Percentiles rank a stretch among this genome's conserved stretches.
Evolutionary conservation across 2,113 vertebrate genomes (phyloP).

Genomic region (mouse (Mus musculus)): GRCm39 chr12:31470501-31471000

Average conservation of each 20-base stretch:
- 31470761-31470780: neutral
- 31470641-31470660: too few species aligned
- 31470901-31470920: neutral
- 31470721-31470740: neutral
- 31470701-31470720: neutral
- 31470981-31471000: neutral
- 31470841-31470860: neutral
- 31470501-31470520: neutral
- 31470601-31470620: neutral
- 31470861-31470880: neutral
- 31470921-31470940: neutral
- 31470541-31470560: neutral
- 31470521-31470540: neutral
- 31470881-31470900: neutral
- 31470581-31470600: neutral
- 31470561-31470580: neutral
- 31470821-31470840: neutral
- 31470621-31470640: neutral
- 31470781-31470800: neutral
- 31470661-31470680: neutral
- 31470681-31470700: neutral
- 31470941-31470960: neutral
- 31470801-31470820: fast-evolving
- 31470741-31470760: neutral
- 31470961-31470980: neutral